Evolutionary conservation across 2,113 vertebrate species (phyloP).

Genomic region (Cochlearius cochlearius): DNA sequence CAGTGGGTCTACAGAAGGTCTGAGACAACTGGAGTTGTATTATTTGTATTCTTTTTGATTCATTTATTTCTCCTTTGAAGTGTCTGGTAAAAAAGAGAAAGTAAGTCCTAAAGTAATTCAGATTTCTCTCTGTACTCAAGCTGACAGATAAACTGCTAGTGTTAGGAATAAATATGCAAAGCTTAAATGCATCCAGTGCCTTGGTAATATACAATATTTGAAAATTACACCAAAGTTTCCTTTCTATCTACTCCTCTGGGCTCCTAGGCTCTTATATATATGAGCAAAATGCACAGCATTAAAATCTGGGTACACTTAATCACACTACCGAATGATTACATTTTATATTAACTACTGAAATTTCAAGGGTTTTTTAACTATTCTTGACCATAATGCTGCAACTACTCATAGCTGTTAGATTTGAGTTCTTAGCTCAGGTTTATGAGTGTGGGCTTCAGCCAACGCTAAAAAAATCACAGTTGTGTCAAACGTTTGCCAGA

Average conservation of each 20-base stretch:
- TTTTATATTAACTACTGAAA: neutral
- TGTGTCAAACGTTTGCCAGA: neutral
- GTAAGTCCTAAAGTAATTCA: neutral
- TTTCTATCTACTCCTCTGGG: neutral
- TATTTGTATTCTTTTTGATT: neutral
- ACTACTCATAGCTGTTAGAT: neutral
- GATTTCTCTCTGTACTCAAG: neutral
- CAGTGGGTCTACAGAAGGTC: neutral
- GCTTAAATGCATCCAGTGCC: neutral
- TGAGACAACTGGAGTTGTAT: neutral
- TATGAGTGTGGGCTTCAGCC: neutral
- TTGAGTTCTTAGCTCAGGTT: neutral
- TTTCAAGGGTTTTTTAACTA: neutral
- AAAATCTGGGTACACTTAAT: neutral
- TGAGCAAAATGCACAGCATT: neutral
- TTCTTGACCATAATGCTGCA: neutral
- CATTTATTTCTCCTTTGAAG: neutral
- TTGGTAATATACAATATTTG: neutral
- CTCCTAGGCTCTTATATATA: neutral
- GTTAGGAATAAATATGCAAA: neutral
- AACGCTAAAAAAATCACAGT: neutral
- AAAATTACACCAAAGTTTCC: neutral
- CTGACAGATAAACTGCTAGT: neutral
- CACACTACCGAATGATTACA: neutral
- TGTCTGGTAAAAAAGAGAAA: neutral